Percentiles rank a stretch among this genome's conserved stretches.
These are phyloP conservation scores for Megalops atlanticus DNA, from an alignment of 2,113 vertebrate species.

Conservation along the genomic window DNA sequence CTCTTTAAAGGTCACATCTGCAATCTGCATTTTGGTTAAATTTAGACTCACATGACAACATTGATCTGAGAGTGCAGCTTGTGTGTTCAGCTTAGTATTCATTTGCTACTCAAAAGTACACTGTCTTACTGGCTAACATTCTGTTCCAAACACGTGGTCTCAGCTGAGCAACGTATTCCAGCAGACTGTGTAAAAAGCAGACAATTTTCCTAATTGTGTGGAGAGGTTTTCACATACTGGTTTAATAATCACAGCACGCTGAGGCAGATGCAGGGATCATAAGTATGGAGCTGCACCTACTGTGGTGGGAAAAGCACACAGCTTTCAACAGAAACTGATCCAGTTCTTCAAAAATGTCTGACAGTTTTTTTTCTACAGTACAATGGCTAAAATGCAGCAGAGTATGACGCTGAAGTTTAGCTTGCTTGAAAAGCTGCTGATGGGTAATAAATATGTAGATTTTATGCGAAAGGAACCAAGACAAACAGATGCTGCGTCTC, in stretches of 20 bases:
- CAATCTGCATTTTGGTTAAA: not conserved
- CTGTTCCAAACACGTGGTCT: no score
- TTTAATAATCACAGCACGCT: not conserved
- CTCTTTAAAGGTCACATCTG: conserved; percentile 16
- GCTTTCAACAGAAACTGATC: conserved; percentile 31
- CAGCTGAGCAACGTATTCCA: not conserved
- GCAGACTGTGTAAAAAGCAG: not conserved
- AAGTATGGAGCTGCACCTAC: not conserved
- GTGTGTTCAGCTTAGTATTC: no score
- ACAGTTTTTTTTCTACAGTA: not conserved
- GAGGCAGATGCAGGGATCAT: not conserved
- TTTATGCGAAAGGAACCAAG: conserved; percentile 40
- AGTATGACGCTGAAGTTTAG: not conserved
- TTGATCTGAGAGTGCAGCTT: no score
- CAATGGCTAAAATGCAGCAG: conserved; percentile 1
- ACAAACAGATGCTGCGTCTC: conserved; percentile 34
- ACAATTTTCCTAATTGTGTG: not conserved
- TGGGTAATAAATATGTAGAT: conserved; percentile 38
- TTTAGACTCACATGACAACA: not conserved
- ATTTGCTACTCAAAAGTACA: not conserved
- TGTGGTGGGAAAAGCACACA: not conserved
- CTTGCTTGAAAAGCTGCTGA: conserved; percentile 12
- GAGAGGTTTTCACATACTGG: not conserved
- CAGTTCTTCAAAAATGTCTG: conserved; percentile 16
- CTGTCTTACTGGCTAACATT: no score